Conservation (phyloP, 2,113 vertebrate genomes). For the Microcebus lehilahytsara region DNA sequence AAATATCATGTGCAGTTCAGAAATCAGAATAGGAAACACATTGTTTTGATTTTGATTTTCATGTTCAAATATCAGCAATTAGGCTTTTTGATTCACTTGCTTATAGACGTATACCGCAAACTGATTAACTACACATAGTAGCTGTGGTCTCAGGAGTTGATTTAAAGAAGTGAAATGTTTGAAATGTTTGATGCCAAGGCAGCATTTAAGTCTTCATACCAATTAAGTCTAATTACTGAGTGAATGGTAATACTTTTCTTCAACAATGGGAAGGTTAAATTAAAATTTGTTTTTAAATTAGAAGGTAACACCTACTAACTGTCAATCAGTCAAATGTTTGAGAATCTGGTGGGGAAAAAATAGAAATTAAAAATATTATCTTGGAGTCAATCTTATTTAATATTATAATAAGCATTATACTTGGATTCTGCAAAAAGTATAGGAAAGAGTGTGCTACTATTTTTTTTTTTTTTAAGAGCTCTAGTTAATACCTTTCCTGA, state of each 20-base stretch:
- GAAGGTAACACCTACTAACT: constrained; percentile 80
- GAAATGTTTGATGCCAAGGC: constrained; percentile 77
- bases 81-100: neutral
- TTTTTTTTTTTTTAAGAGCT: neutral
- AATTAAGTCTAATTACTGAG: constrained; percentile 82
- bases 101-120: constrained; percentile 3
- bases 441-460: too few species aligned
- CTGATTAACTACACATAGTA: constrained; percentile 38
- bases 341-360: constrained; percentile 42
- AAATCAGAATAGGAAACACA: neutral
- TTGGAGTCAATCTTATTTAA: constrained; percentile 40
- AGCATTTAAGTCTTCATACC: constrained; percentile 72
- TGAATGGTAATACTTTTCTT: constrained; percentile 78
- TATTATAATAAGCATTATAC: neutral
- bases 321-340: constrained; percentile 78
- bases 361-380: neutral
- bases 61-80: constrained; percentile 20
- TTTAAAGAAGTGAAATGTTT: constrained; percentile 56
- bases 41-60: constrained; percentile 14
- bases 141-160: constrained; percentile 30
- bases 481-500: neutral
- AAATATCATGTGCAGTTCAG: neutral
- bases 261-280: constrained; percentile 69
- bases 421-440: neutral
- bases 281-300: constrained; percentile 79